Conservation (phyloP, 2,888 invertebrate species). For the Notodonta ziczac region DNA sequence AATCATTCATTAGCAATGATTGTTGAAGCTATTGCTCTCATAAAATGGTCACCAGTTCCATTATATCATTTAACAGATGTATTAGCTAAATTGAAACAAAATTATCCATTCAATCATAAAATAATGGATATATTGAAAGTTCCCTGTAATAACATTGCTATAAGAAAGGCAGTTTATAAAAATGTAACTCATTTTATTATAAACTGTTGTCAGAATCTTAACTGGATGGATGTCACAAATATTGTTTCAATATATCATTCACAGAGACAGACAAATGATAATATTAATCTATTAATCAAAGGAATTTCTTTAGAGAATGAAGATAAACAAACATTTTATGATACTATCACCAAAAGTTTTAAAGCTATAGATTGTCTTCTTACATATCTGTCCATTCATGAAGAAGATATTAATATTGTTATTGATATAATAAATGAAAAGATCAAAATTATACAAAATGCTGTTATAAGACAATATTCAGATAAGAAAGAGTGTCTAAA, state of each 20-base stretch:
- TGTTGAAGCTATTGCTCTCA: constrained; percentile 54
- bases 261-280: constrained; percentile 32
- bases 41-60: constrained; percentile 74
- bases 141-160: constrained; percentile 65
- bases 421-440: constrained; percentile 50
- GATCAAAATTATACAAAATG: constrained; percentile 48
- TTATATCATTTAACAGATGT: constrained; percentile 61
- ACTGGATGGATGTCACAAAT: constrained; percentile 54
- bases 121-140: constrained; percentile 59
- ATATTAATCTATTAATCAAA: constrained; percentile 39
- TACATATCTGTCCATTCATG: constrained; percentile 51
- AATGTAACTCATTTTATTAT: constrained; percentile 61
- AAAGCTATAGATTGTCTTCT: constrained; percentile 56
- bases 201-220: constrained; percentile 48
- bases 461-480: constrained; percentile 61
- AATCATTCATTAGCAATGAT: constrained; percentile 44
- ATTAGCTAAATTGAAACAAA: constrained; percentile 43
- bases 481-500: constrained; percentile 56
- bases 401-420: constrained; percentile 44
- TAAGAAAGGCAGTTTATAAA: constrained; percentile 61
- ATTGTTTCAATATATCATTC: constrained; percentile 50
- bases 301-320: constrained; percentile 34
- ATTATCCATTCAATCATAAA: constrained; percentile 21
- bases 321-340: constrained; percentile 44
- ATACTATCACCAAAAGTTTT: constrained; percentile 41